These are phyloP conservation scores for Cotesia glomerata DNA, from an alignment of 1,140 invertebrate genomes.

Conservation along the genomic window DNA sequence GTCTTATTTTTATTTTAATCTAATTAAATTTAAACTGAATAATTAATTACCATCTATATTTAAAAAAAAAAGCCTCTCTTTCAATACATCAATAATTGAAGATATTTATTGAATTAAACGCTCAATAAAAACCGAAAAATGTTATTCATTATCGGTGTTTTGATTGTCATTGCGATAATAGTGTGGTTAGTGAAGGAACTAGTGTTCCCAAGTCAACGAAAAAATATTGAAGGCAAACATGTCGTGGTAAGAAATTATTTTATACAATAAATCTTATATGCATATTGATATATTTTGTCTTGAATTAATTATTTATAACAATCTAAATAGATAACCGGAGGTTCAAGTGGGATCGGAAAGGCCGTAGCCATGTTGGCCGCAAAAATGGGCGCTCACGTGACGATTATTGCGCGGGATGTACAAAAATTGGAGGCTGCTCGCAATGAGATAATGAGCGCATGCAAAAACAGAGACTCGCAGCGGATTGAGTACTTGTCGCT, in stretches of 20 bases:
- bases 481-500: constrained; percentile 74
- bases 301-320: not conserved
- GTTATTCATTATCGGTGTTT: constrained; percentile 22
- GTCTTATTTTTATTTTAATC: no score
- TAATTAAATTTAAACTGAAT: no score
- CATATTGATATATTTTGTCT: constrained; percentile 4
- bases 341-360: constrained; percentile 95
- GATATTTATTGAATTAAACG: not conserved
- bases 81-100: no score
- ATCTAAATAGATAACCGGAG: constrained; percentile 77
- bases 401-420: constrained; percentile 84
- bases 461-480: constrained; percentile 62
- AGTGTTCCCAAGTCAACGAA: constrained; percentile 30
- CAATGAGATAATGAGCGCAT: constrained; percentile 44
- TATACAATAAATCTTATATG: constrained; percentile 3
- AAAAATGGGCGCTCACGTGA: constrained; percentile 83
- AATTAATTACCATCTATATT: no score
- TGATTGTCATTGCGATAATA: constrained; percentile 28
- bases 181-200: constrained; percentile 31
- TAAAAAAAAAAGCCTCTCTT: no score
- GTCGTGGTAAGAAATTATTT: constrained; percentile 44
- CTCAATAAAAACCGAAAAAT: not conserved
- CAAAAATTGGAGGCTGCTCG: constrained; percentile 69
- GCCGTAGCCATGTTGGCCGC: constrained; percentile 79
- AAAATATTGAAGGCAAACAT: constrained; percentile 43